phyloP scores from a whole-genome alignment of 2,797 vertebrate genomes.

The Macropus fuliginosus region DNA sequence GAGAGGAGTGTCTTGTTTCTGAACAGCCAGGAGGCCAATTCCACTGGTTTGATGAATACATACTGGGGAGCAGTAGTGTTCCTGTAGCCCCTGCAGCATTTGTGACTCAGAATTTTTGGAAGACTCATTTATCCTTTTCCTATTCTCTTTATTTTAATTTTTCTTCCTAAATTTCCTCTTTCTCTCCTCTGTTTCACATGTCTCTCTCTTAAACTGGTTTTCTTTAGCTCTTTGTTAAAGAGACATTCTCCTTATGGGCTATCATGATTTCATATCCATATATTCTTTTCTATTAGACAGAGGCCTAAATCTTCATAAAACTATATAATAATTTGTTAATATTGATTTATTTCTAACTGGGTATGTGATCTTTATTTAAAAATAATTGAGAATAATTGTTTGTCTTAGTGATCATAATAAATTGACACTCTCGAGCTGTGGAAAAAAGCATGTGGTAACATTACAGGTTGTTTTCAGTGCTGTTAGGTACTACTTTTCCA shows the following conservation, averaged over 20 bases:
- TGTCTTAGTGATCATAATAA: not conserved
- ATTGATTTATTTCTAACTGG: not conserved
- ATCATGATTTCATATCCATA: not conserved
- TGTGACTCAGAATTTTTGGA: not conserved
- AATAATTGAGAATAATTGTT: not conserved
- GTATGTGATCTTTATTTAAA: not conserved
- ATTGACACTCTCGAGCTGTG: not conserved
- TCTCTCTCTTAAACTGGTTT: constrained; percentile 9
- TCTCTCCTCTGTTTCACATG: not conserved
- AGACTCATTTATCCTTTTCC: constrained; percentile 35
- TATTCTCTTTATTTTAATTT: constrained; percentile 20
- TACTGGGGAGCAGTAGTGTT: not conserved
- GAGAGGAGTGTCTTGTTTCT: not conserved
- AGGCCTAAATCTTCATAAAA: not conserved
- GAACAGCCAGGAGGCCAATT: not conserved
- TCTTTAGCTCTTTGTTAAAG: not conserved
- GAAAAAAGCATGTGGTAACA: not conserved
- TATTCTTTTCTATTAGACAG: not conserved
- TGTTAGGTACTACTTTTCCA: not conserved
- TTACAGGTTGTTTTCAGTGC: not conserved
- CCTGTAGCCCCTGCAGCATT: not conserved
- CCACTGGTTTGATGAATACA: not conserved
- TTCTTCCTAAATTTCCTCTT: constrained; percentile 11
- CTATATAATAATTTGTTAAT: not conserved
- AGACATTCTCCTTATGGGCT: not conserved